These are phyloP conservation scores for Temnothorax unifasciatus DNA, from an alignment of 2,888 invertebrate species.

Conservation along the genomic window DNA sequence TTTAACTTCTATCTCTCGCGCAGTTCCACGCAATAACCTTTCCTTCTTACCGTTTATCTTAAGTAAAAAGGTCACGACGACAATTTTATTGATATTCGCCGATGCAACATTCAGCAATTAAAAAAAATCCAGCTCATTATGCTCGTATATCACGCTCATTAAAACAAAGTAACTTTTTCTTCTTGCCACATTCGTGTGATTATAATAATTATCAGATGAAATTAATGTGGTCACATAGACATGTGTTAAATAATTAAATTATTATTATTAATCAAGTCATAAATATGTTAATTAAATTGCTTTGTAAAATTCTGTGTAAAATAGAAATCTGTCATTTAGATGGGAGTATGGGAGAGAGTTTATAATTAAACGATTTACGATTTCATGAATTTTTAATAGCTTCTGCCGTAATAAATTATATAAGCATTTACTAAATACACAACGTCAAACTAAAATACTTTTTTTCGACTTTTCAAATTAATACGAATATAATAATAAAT, in stretches of 20 bases:
- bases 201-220: neutral
- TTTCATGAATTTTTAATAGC: neutral
- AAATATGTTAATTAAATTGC: neutral
- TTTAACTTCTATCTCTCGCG: slow-evolving; percentile 41
- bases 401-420: neutral
- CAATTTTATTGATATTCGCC: neutral
- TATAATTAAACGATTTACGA: neutral
- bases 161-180: neutral
- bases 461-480: neutral
- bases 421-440: neutral
- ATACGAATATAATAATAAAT: neutral
- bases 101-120: neutral
- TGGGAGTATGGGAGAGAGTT: neutral
- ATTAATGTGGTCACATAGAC: neutral
- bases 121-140: neutral
- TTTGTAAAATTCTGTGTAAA: neutral
- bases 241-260: neutral
- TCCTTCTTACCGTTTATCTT: slow-evolving; percentile 11
- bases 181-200: neutral
- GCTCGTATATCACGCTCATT: neutral
- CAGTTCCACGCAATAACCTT: slow-evolving; percentile 36
- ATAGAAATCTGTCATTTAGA: neutral
- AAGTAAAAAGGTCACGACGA: slow-evolving; percentile 14
- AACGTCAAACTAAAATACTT: neutral
- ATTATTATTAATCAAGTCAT: neutral